Conservation (phyloP, 2,113 vertebrate species). For the Acrocephalus kingi region DNA sequence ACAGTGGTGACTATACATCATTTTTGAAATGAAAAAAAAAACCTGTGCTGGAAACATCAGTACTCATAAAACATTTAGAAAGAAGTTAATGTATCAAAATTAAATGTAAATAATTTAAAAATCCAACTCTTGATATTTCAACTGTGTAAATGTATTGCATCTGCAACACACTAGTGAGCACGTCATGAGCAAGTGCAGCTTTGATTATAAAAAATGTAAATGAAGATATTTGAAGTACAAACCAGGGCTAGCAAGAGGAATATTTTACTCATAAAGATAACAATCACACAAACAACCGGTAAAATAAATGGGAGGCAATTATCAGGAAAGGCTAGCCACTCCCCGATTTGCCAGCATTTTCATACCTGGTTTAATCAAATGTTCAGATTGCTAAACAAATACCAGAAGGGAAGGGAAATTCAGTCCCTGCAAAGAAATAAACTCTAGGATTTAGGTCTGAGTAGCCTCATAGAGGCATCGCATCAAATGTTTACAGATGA, state of each 20-base stretch:
- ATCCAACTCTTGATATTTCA: conserved; percentile 31
- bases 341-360: background rate
- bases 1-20: background rate
- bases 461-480: background rate
- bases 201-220: conserved; percentile 40
- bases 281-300: background rate
- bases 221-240: conserved; percentile 38
- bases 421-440: background rate
- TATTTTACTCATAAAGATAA: background rate
- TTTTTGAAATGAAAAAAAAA: background rate
- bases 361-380: background rate
- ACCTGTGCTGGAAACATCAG: background rate
- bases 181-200: conserved; percentile 39
- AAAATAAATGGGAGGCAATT: background rate
- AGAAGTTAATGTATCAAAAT: conserved; percentile 57
- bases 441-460: background rate
- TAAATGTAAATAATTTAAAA: conserved; percentile 41
- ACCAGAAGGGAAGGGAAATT: background rate
- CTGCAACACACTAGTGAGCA: conserved; percentile 38
- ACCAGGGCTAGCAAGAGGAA: background rate
- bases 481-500: background rate
- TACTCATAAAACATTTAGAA: conserved; percentile 43
- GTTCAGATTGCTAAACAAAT: background rate
- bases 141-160: conserved; percentile 33
- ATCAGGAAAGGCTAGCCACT: background rate